phyloP scores from a whole-genome alignment of 2,797 vertebrate genomes.

The Galagoides demidoff region DNA sequence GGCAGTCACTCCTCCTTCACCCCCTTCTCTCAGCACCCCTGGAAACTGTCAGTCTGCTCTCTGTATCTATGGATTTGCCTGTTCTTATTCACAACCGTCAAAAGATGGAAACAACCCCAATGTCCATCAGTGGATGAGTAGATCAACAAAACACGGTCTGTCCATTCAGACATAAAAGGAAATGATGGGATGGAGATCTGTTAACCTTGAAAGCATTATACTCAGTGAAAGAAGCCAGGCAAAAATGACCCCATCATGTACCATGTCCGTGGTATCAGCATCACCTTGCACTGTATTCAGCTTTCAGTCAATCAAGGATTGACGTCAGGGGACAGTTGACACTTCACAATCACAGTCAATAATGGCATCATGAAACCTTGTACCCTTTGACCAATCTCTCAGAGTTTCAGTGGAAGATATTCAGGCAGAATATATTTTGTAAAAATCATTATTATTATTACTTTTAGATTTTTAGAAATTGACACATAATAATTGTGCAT shows the following conservation, averaged over 20 bases:
- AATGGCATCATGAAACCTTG: not conserved
- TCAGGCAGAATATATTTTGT: not conserved
- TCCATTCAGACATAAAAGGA: not conserved
- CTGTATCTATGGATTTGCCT: not conserved
- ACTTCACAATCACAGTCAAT: not conserved
- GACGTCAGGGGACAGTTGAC: not conserved
- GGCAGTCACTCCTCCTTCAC: not conserved
- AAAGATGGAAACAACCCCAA: not conserved
- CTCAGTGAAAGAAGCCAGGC: not conserved
- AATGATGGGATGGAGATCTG: not conserved
- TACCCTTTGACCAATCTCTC: not conserved
- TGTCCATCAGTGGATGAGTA: not conserved
- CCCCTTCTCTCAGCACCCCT: not conserved
- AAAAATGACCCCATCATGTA: not conserved
- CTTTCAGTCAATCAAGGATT: not conserved
- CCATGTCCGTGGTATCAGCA: not conserved
- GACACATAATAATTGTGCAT: not conserved
- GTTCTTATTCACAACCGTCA: not conserved
- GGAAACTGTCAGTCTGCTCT: not conserved
- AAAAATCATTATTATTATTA: not conserved
- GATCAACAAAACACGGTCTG: not conserved
- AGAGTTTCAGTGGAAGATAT: not conserved
- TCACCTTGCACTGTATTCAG: fast-evolving
- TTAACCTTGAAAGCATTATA: not conserved
- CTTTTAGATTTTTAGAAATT: not conserved